Base-by-base conservation (phyloP, 2,113 vertebrate species). In the Albula goreensis region DNA sequence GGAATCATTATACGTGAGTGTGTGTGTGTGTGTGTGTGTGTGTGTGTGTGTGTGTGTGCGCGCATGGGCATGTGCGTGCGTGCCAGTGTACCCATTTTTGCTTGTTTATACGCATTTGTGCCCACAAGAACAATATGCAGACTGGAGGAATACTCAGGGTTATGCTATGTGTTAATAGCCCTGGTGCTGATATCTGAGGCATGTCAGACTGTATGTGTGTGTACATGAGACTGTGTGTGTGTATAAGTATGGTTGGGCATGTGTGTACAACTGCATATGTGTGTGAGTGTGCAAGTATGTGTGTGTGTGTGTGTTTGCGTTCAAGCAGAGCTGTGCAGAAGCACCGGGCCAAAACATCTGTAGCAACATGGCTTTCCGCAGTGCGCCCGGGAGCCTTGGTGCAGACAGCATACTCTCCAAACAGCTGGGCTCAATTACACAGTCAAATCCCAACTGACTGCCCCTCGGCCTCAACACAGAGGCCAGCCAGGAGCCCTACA, bases 361-460 rank as follows among this genome's bases (percentile, higher is more conserved):
- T 86, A 88, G 83, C 84, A 87, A 81, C 50, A 85, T 48, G 15
- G 80, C 49, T 52, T 52, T 60, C 17, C 25, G 57, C 56, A 74
- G 80, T 81, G 7, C 7, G 7, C 49, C 80, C 52, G 52, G 41
- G 57, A 83, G 83, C 84, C 89, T 86, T 79, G 88, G 78, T 87
- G 83, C 87, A 89, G 85, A 81, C 63, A 50, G 82, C 53, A 80
- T 86, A 19, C 87, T 85, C 80, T 85, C 48, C 78, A 88, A 88
- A 87, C 92, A 94, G 91, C 93, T 93, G 93, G 89, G 87, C 52
- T 91, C 90, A 93, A 92, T 95, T 91, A 94, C 83, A 82, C 77
- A 86, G 56, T 84, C 89, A 89, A 89, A 90, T 88, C 88, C 83
- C 83, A 63, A 78, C 91, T 85, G 89, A 86, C n/a, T 88, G 89